Evolutionary conservation across 2,113 vertebrate species (phyloP).

Genomic region (Hippocampus guttulatus): DNA sequence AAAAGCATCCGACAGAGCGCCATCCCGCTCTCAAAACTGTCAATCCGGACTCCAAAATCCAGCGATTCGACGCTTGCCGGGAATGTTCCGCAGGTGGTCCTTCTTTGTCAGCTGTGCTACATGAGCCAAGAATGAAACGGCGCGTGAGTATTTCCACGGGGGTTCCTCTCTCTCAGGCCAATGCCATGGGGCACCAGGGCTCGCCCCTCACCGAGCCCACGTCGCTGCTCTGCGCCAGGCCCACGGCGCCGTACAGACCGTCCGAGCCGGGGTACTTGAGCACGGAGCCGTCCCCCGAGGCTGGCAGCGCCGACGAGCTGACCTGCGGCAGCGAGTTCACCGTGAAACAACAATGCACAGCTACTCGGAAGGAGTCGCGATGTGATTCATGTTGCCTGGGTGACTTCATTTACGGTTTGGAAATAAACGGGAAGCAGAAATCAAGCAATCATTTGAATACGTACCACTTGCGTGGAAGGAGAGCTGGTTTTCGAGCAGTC

Average conservation of each 20-base stretch:
- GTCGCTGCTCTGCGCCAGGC: slow-evolving; percentile 82
- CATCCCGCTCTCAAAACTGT: not conserved
- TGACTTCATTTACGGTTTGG: not conserved
- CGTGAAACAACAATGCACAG: not conserved
- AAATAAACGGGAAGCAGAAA: not conserved
- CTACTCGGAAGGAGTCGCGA: not conserved
- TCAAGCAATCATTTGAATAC: slow-evolving; percentile 11
- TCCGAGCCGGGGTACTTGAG: slow-evolving; percentile 92
- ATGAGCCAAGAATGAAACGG: slow-evolving; percentile 39
- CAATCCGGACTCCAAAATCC: not conserved
- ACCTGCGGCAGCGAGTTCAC: slow-evolving; percentile 64
- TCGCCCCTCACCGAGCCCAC: slow-evolving; percentile 88
- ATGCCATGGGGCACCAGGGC: slow-evolving; percentile 90
- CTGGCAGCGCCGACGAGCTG: slow-evolving; percentile 81
- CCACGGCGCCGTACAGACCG: slow-evolving; percentile 83
- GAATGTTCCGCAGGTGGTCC: not conserved
- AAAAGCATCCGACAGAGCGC: not conserved
- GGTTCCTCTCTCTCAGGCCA: slow-evolving; percentile 74
- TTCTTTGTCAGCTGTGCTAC: slow-evolving; percentile 62
- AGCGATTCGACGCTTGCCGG: not conserved
- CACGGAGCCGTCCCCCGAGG: slow-evolving; percentile 77
- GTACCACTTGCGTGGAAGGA: slow-evolving; percentile 84
- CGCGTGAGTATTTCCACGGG: slow-evolving; percentile 49
- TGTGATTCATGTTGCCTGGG: slow-evolving; percentile 1
- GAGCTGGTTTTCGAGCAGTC: slow-evolving; percentile 92